These are phyloP conservation scores for Scaptomyza tumidula DNA, from an alignment of 2,888 invertebrate genomes.

Conservation along the genomic window DNA sequence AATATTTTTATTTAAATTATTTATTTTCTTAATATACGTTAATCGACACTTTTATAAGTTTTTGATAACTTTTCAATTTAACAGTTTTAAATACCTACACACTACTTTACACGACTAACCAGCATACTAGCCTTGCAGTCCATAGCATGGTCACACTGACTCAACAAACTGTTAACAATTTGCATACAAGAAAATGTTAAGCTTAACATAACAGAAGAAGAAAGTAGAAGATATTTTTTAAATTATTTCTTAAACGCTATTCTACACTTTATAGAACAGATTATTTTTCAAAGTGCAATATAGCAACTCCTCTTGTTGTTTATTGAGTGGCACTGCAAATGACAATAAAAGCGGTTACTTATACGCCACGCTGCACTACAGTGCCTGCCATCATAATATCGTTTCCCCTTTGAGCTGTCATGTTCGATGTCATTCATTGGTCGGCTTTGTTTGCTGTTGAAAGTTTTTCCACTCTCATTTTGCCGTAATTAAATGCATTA, in stretches of 20 bases:
- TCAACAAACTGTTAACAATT: neutral
- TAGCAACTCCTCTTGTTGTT: slow-evolving; percentile 1
- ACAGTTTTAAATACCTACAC: too few relatives aligned
- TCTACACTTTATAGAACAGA: neutral
- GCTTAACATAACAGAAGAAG: neutral
- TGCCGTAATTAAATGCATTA: slow-evolving; percentile 51
- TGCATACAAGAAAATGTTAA: neutral
- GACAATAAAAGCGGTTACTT: slow-evolving; percentile 73
- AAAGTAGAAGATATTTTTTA: too few relatives aligned
- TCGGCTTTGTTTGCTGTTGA: slow-evolving; percentile 24
- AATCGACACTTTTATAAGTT: neutral
- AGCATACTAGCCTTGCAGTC: neutral
- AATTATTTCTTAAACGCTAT: neutral
- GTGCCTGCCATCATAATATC: slow-evolving; percentile 3
- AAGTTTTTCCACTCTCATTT: slow-evolving; percentile 23
- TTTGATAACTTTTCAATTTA: too few relatives aligned
- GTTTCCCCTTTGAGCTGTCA: slow-evolving; percentile 28
- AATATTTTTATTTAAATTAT: too few relatives aligned
- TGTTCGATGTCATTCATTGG: slow-evolving; percentile 30
- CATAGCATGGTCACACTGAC: neutral
- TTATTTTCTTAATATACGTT: too few relatives aligned
- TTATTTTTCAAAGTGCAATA: neutral
- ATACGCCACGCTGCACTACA: slow-evolving; percentile 66
- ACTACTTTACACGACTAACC: too few relatives aligned
- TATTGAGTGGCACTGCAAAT: slow-evolving; percentile 67